Evolutionary conservation across 2,888 invertebrate genomes (phyloP), one percentile per base, ranked within the genome.

Genomic region (Habroteleia sp.): DNA sequence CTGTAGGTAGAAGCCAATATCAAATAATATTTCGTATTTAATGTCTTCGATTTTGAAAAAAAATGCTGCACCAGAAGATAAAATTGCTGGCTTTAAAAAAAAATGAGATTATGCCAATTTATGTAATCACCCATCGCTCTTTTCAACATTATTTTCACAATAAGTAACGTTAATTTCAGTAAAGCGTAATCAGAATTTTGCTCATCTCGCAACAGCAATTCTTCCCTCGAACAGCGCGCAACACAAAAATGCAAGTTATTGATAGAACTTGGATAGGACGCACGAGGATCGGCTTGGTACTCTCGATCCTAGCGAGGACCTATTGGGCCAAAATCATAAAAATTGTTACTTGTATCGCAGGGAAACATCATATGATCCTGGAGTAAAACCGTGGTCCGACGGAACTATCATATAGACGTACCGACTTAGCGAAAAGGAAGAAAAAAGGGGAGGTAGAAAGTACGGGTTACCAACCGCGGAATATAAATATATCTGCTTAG

Each of bases 401-500:
- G 62, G 50, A 62, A 54, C 74, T 74, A 74, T 74, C 74, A 63
- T 50, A 48, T 27, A 35, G 8, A 14, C 20, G 54, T 33, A 41
- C 39, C 6, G 10, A 31, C 29, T 44, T 42, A 27, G 7, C 10
- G 20, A 52, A 44, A 44, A 35, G 25, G 23, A 27, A 35, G 27
- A 35, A 20, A 10, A 33, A 27, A 11, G 14, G 42, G 52, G 6
- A 46, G 60, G 20, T 27, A 50, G 62, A 39, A 31, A 62, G 62
- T 54, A 37, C 68, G 56, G 73, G 68, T 66, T 71, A 69, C 50
- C 63, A 77, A 77, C 71, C 81, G 79, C 77, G 75, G 82, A 80
- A 81, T 84, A 85, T 85, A 85, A 85, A 85, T 85, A 85, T 81
- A 82, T 82, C 81, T 74, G 79, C 73, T 79, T 77, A 69, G 79